Evolutionary conservation across 2,113 vertebrate genomes (phyloP).

Genomic region (Monarcha castaneiventris): DNA sequence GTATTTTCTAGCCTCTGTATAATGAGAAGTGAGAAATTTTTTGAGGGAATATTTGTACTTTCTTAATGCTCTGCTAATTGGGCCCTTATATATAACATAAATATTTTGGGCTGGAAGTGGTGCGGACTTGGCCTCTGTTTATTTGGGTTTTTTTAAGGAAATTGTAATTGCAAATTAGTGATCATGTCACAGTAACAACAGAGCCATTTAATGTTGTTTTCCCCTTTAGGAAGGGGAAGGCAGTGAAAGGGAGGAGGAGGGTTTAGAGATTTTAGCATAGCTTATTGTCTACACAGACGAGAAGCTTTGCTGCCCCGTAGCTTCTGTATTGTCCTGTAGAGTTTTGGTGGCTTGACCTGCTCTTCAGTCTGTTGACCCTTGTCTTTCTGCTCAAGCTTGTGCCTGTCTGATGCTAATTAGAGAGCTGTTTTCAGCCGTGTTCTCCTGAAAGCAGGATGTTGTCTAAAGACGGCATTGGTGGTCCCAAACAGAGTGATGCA

Average conservation of each 20-base stretch:
- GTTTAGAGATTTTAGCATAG: neutral
- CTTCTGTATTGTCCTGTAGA: slow-evolving; percentile 57
- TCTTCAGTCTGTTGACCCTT: slow-evolving; percentile 73
- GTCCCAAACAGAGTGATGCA: slow-evolving; percentile 53
- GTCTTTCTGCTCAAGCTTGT: slow-evolving; percentile 67
- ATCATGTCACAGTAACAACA: slow-evolving; percentile 17
- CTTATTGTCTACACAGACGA: neutral
- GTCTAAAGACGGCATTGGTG: slow-evolving; percentile 70
- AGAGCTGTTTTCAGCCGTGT: slow-evolving; percentile 64
- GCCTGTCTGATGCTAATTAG: slow-evolving; percentile 83
- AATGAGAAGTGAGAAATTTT: neutral
- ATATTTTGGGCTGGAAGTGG: slow-evolving; percentile 20
- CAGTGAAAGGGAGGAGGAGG: neutral
- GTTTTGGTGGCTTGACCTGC: slow-evolving; percentile 68
- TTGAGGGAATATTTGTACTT: slow-evolving; percentile 13
- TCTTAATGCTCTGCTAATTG: slow-evolving; percentile 50
- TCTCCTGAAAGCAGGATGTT: slow-evolving; percentile 62
- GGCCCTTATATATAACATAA: neutral
- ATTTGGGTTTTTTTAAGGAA: slow-evolving; percentile 60
- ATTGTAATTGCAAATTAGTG: slow-evolving; percentile 65
- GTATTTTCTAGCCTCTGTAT: neutral
- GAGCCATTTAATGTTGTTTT: slow-evolving; percentile 43
- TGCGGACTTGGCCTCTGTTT: slow-evolving; percentile 56
- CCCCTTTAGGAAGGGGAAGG: neutral
- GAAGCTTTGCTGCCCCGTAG: slow-evolving; percentile 53